phyloP scores from a whole-genome alignment of 2,113 vertebrate genomes.

The Phaetusa simplex region DNA sequence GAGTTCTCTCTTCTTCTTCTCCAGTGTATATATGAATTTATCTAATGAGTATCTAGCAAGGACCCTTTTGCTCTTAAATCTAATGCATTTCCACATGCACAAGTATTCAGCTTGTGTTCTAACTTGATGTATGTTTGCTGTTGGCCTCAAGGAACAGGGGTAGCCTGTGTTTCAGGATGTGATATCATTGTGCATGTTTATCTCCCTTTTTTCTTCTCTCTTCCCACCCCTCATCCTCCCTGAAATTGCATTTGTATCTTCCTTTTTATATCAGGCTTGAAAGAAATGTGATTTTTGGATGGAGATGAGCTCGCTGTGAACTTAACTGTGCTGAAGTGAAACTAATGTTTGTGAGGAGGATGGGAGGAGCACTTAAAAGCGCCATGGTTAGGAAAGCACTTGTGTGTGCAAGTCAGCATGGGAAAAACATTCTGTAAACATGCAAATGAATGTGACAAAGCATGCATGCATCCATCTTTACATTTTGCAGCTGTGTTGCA shows the following conservation, averaged over 20 bases:
- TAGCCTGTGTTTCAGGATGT: neutral
- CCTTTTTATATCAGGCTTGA: neutral
- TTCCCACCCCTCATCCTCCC: neutral
- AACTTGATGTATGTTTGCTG: neutral
- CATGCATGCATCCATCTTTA: neutral
- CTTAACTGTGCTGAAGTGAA: neutral
- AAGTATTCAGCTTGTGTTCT: neutral
- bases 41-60: neutral
- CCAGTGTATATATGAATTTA: neutral
- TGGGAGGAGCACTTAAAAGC: neutral
- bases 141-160: neutral
- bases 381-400: neutral
- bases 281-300: neutral
- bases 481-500: neutral
- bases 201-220: neutral
- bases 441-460: neutral
- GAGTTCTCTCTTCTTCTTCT: neutral
- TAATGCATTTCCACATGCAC: neutral
- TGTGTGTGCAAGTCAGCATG: neutral
- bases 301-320: neutral
- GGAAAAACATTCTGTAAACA: neutral
- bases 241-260: neutral
- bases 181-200: neutral
- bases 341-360: neutral
- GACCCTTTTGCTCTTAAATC: neutral